Evolutionary conservation across 2,888 invertebrate species (phyloP).

Genomic region (Lasioglossum calceatum): DNA sequence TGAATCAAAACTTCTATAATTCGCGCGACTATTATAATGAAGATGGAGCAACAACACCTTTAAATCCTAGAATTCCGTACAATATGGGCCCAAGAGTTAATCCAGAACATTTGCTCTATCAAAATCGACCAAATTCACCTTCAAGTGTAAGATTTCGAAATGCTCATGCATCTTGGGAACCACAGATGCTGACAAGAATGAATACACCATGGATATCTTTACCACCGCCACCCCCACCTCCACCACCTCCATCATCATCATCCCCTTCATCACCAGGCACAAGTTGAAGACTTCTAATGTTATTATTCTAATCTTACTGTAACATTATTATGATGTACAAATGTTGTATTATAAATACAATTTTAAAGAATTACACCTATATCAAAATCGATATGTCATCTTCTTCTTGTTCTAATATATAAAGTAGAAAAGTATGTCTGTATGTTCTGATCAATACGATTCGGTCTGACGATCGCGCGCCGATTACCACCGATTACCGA

Average conservation of each 20-base stretch:
- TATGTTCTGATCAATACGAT: too few relatives aligned
- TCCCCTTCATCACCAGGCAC: conserved; percentile 44
- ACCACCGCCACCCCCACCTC: conserved; percentile 64
- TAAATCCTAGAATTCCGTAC: conserved; percentile 38
- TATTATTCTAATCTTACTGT: conserved; percentile 19
- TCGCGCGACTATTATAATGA: conserved; percentile 34
- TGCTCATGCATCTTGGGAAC: conserved; percentile 49
- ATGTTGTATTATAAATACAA: conserved; percentile 26
- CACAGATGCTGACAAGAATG: conserved; percentile 35
- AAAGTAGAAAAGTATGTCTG: too few relatives aligned
- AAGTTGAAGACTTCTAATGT: conserved; percentile 27
- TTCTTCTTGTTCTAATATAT: background rate
- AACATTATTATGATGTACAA: conserved; percentile 19
- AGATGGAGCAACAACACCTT: background rate
- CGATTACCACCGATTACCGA: too few relatives aligned
- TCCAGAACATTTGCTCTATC: conserved; percentile 1
- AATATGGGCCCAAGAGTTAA: conserved; percentile 28
- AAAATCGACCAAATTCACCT: conserved; percentile 16
- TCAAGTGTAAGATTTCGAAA: conserved; percentile 36
- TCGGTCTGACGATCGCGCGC: too few relatives aligned
- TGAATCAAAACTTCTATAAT: conserved; percentile 43
- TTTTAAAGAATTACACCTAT: conserved; percentile 17
- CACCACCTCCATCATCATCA: conserved; percentile 26
- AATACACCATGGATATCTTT: conserved; percentile 62
- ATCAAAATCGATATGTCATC: background rate